Evolutionary conservation across 2,888 invertebrate genomes (phyloP).

Genomic region (Lamellibrachia columna): DNA sequence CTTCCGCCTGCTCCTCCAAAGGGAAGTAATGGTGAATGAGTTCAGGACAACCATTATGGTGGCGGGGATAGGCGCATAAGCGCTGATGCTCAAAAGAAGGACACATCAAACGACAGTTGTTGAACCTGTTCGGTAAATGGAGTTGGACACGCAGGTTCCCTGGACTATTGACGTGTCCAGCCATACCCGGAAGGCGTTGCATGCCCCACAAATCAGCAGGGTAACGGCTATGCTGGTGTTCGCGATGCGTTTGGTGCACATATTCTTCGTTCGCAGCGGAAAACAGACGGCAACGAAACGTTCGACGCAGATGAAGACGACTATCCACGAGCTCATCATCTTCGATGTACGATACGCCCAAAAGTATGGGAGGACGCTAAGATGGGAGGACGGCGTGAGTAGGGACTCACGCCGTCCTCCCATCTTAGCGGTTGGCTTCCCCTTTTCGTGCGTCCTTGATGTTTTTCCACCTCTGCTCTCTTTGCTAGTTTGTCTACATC

Average conservation of each 20-base stretch:
- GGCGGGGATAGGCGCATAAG: conserved; percentile 44
- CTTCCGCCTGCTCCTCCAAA: conserved; percentile 29
- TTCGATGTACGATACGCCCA: no score
- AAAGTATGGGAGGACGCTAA: no score
- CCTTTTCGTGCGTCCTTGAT: no score
- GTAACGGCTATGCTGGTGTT: conserved; percentile 36
- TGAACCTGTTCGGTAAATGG: conserved; percentile 36
- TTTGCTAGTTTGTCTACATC: no score
- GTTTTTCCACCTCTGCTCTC: no score
- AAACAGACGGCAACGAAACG: conserved; percentile 41
- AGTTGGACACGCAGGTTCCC: conserved; percentile 39
- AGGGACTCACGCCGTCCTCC: no score
- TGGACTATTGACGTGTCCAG: conserved; percentile 42
- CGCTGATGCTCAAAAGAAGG: conserved; percentile 34
- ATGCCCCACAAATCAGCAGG: conserved; percentile 37
- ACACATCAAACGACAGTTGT: conserved; percentile 36
- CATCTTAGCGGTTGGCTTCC: no score
- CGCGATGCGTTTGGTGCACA: conserved; percentile 42
- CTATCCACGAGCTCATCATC: no score
- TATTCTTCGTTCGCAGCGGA: conserved; percentile 43
- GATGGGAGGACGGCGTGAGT: no score
- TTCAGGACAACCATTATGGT: conserved; percentile 41
- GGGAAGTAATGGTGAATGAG: conserved; percentile 36
- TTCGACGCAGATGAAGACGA: background rate
- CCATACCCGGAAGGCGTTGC: conserved; percentile 44